Base-by-base conservation (phyloP, 2,797 vertebrate genomes). In the Parauchenoglanis ngamensis region DNA sequence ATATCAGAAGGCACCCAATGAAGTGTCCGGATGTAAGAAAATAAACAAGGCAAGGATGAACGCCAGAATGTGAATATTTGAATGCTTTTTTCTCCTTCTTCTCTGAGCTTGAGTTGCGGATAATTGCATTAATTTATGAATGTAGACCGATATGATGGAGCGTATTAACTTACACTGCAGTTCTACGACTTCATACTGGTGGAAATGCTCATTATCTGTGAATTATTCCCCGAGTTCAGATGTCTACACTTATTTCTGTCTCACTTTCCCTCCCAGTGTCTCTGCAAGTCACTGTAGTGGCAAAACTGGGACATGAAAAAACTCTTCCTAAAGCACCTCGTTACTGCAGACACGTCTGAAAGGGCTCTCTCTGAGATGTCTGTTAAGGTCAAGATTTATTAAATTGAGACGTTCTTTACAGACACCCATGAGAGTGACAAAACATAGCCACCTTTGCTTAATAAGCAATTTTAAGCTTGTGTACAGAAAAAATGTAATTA, bases 301-400 rank as follows among this genome's bases (percentile, higher is more conserved):
- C 67, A 89, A 89, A 89, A 86, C 82, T 90, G 81, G 89, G 87
- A 87, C 86, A 87, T 25, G 10, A 65, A 63, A 84, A 61, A 84
- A 65, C 54, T 76, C 83, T 73, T 73, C 54, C 83, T 77, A 77
- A 87, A 65, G 82, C 80, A 88, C 88, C 80, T 90, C 59, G 88
- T 90, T 89, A 90, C 35, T 87, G 89, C 86, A 88, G 84, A 85
- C 87, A 79, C 73, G 85, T 87, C 86, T 87, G 77, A 89, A 86
- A 82, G 78, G 78, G 52, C 85, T 78, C 85, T 78, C 85, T 86
- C 70, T 86, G 68, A 83, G 63, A 83, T 72, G 70, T 73, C 85
- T 67, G 83, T 87, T 87, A 86, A 88, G 63, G 67, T n/a, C 83
- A 44, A 46, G 79, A 86, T 90, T 89, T 87, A 86, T 88, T 79